Conservation (phyloP, 1,140 invertebrate species). For the Zaprionus tsacasi region DNA sequence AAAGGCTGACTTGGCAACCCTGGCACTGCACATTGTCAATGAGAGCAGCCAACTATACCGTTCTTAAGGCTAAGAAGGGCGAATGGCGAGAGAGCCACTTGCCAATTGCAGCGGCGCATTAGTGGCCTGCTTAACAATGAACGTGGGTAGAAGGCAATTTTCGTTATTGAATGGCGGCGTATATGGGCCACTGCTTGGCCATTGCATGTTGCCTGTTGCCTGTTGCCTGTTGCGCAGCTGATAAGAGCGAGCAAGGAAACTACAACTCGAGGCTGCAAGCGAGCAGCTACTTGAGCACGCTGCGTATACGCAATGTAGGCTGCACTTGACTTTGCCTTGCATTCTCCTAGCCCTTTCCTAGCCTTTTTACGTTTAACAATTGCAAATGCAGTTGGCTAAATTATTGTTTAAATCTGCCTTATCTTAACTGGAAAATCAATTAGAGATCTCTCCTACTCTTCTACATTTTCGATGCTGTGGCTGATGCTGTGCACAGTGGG, state of each 20-base stretch:
- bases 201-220: neutral
- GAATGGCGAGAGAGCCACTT: slow-evolving; percentile 36
- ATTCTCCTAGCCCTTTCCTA: neutral
- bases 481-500: slow-evolving; percentile 38
- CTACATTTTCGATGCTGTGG: neutral
- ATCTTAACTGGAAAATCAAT: neutral
- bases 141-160: slow-evolving; percentile 61
- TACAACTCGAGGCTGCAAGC: neutral
- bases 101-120: slow-evolving; percentile 65
- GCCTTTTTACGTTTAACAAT: neutral
- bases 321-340: neutral
- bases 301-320: neutral
- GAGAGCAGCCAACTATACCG: slow-evolving; percentile 37
- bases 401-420: neutral
- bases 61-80: slow-evolving; percentile 52
- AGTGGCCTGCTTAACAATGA: slow-evolving; percentile 70
- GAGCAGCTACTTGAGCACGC: neutral
- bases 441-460: neutral
- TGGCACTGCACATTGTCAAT: slow-evolving; percentile 59
- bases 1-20: too few relatives aligned
- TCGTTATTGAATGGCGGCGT: slow-evolving; percentile 35
- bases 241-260: slow-evolving; percentile 18
- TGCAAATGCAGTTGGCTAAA: neutral
- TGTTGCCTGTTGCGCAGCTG: slow-evolving; percentile 10
- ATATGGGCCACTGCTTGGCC: neutral